Evolutionary conservation across 2,797 vertebrate species (phyloP).

Genomic region (Oryzias sinensis): DNA sequence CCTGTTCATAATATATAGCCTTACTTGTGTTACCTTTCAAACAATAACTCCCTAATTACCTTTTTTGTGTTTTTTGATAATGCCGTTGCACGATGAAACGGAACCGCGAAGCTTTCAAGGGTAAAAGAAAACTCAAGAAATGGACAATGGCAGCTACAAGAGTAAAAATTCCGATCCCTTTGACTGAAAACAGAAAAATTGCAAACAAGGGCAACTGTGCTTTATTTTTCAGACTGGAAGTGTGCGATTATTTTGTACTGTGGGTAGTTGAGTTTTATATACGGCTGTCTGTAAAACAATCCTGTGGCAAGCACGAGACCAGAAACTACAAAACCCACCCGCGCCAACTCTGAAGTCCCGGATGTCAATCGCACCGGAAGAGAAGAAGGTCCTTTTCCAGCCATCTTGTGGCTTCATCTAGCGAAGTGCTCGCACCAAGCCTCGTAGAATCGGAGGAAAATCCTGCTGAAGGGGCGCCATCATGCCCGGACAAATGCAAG

Average conservation of each 20-base stretch:
- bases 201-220: conserved; percentile 28
- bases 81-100: no score
- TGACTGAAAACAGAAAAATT: conserved; percentile 31
- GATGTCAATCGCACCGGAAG: conserved; percentile 95
- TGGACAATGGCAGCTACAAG: no score
- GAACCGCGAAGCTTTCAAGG: no score
- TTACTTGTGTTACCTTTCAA: no score
- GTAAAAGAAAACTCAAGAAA: no score
- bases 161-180: no score
- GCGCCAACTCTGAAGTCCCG: conserved; percentile 78
- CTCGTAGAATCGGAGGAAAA: conserved; percentile 96
- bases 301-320: accelerated
- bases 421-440: conserved; percentile 90
- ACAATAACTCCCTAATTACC: no score
- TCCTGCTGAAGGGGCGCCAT: conserved; percentile 96
- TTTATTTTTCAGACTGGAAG: conserved; percentile 5
- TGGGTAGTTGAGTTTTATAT: conserved; percentile 54
- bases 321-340: conserved; percentile 81
- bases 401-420: conserved; percentile 96
- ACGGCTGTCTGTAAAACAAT: accelerated
- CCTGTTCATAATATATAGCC: no score
- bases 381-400: conserved; percentile 93
- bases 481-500: conserved; percentile 99
- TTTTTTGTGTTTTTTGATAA: no score
- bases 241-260: conserved; percentile 3